Percentiles rank a stretch among this genome's conserved stretches.
These are phyloP conservation scores for Ormyrus thymus DNA, from an alignment of 2,888 invertebrate species.

Conservation along the genomic window DNA sequence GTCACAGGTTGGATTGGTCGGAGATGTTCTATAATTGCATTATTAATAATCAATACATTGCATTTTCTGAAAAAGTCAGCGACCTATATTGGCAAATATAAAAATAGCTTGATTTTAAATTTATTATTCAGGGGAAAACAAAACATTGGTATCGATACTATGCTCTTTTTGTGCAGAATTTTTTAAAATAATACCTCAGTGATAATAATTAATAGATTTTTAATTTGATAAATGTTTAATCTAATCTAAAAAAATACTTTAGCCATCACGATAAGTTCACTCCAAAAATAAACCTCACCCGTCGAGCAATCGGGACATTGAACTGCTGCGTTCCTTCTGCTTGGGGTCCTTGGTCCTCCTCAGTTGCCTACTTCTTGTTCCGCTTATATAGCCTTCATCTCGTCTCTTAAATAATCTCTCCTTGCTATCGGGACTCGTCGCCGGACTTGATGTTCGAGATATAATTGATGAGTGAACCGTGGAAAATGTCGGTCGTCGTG, in stretches of 20 bases:
- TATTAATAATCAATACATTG: slow-evolving; percentile 29
- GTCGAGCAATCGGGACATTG: slow-evolving; percentile 89
- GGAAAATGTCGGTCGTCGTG: slow-evolving; percentile 76
- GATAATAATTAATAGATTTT: neutral
- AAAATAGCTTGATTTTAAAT: neutral
- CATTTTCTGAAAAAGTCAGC: slow-evolving; percentile 6
- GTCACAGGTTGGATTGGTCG: slow-evolving; percentile 78
- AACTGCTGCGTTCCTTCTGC: slow-evolving; percentile 89
- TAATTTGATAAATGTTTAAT: neutral
- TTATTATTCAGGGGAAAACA: neutral
- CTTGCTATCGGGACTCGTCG: slow-evolving; percentile 73
- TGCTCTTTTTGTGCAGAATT: neutral
- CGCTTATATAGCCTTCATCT: slow-evolving; percentile 79
- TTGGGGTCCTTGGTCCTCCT: slow-evolving; percentile 78
- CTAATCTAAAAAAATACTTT: neutral
- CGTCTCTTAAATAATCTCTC: slow-evolving; percentile 77
- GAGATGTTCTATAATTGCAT: slow-evolving; percentile 68
- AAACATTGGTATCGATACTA: neutral
- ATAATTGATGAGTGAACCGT: slow-evolving; percentile 73
- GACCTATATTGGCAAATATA: slow-evolving; percentile 4
- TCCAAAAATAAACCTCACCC: slow-evolving; percentile 76
- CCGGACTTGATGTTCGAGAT: slow-evolving; percentile 73
- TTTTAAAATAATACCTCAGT: neutral
- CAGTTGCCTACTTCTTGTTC: slow-evolving; percentile 80
- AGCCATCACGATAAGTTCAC: neutral